Evolutionary conservation across 2,888 invertebrate species (phyloP), one percentile per base, ranked within the genome.

Genomic region (Stictocephala bisonia): DNA sequence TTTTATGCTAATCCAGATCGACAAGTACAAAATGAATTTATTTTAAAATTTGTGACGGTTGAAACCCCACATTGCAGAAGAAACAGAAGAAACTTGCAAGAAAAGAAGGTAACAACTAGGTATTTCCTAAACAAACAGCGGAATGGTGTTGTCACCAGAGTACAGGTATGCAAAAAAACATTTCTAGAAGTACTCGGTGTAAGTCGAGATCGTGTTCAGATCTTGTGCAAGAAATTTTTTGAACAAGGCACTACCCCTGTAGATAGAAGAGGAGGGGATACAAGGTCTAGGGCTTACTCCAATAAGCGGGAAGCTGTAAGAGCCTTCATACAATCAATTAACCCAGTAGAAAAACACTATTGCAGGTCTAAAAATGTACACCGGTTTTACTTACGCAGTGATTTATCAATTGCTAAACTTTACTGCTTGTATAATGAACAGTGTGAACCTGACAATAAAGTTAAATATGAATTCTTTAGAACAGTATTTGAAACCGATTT

Each of bases 231-330:
- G 13, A 31, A 29, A 31, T 66, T 64, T 64, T 66, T 50, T 41
- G 66, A 64, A 31, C 31, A 18, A 50, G 71, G 71, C 11, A 60
- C 50, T 24, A 72, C 64, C 15, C 72, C 66, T 35, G 64, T 64
- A 31, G 66, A 72, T 35, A 72, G 26, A 72, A 72, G 72, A 72
- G 60, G 58, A 48, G 72, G 64, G 31, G 51, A 72, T 35, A 72
- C 51, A 22, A 72, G 66, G 18, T 72, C 72, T n/a, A 48, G 31
- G 9, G 51, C 31, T 50, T 50, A n/a, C 27, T 20, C 50, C 11
- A 51, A 51, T 51, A 64, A 50, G 50, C 11, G 64, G 22, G 44
- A 29, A 60, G 26, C 71, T 60, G 71, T 71, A 15, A 71, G 50
- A 48, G 72, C 72, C 50, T 72, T 50, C 51, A 64, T 72, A 15